phyloP scores from a whole-genome alignment of 2,113 vertebrate species.

The Cyprinodon tularosa region DNA sequence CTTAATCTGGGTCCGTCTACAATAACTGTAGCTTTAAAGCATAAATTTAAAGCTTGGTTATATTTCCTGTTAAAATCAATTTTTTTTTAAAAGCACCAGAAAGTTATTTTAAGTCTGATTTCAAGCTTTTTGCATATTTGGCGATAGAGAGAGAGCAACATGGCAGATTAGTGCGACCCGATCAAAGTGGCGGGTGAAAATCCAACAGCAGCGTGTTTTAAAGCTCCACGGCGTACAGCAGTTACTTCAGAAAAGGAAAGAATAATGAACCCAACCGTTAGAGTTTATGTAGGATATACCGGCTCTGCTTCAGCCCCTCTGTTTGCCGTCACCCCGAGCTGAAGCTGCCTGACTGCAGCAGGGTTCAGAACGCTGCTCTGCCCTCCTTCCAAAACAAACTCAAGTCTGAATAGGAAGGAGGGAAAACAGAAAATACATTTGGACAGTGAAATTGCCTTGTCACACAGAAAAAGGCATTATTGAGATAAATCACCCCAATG shows the following conservation, averaged over 20 bases:
- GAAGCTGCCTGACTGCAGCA: slow-evolving; percentile 51
- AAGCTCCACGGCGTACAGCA: slow-evolving; percentile 23
- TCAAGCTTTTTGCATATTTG: slow-evolving; percentile 36
- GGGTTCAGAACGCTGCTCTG: slow-evolving; percentile 30
- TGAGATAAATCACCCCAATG: slow-evolving; percentile 77
- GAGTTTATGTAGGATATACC: slow-evolving; percentile 11
- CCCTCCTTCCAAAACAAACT: slow-evolving; percentile 58
- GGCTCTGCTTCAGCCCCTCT: slow-evolving; percentile 37
- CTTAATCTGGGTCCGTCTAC: slow-evolving; percentile 16
- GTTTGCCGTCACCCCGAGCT: slow-evolving; percentile 54
- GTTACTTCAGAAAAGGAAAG: slow-evolving; percentile 38
- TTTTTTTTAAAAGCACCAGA: slow-evolving; percentile 24
- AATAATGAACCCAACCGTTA: slow-evolving; percentile 33
- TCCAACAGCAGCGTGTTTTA: slow-evolving; percentile 42
- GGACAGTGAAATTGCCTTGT: slow-evolving; percentile 77
- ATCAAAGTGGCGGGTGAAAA: slow-evolving; percentile 49
- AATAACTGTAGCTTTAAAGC: slow-evolving; percentile 7
- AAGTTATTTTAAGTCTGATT: slow-evolving; percentile 34
- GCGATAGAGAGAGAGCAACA: slow-evolving; percentile 29
- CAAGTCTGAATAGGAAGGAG: slow-evolving; percentile 15
- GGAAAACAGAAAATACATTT: slow-evolving; percentile 42
- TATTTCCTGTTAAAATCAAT: slow-evolving; percentile 44
- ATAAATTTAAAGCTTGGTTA: slow-evolving; percentile 10
- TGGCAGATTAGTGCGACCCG: slow-evolving; percentile 29
- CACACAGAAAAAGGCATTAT: slow-evolving; percentile 77